These are phyloP conservation scores for Gandaritis pyraliata DNA, from an alignment of 2,888 invertebrate genomes.

Conservation along the genomic window DNA sequence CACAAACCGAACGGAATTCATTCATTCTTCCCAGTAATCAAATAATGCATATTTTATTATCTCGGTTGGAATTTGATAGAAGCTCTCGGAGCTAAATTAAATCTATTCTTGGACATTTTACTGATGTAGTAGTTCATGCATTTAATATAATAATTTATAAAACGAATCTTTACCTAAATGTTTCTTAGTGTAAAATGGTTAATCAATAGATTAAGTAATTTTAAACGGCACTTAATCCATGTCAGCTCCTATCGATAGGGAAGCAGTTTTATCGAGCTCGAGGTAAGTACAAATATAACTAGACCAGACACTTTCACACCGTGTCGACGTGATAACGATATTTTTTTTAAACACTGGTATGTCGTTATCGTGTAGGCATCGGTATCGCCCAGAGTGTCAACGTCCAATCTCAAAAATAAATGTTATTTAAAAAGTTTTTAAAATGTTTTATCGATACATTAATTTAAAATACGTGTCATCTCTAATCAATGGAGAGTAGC, in stretches of 20 bases:
- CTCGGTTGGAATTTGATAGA: constrained; percentile 8
- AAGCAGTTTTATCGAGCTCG: not conserved
- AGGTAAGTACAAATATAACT: too few species aligned
- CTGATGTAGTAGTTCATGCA: not conserved
- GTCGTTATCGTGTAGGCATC: too few species aligned
- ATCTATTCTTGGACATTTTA: constrained; percentile 3
- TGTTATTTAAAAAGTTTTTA: too few species aligned
- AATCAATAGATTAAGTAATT: too few species aligned
- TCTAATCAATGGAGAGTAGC: constrained; percentile 20
- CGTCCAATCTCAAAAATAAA: too few species aligned
- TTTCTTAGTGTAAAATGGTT: too few species aligned
- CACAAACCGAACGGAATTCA: constrained; percentile 21
- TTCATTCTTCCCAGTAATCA: constrained; percentile 22
- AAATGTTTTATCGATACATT: too few species aligned
- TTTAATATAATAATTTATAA: not conserved
- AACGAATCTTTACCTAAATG: too few species aligned
- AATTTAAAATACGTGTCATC: constrained; percentile 9
- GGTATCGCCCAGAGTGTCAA: too few species aligned
- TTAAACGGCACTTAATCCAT: constrained; percentile 3
- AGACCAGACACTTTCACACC: too few species aligned
- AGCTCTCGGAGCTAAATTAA: constrained; percentile 1
- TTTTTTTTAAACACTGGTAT: too few species aligned
- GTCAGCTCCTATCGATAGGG: constrained; percentile 20
- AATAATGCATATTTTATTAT: constrained; percentile 26
- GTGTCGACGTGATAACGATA: too few species aligned